These are phyloP conservation scores for Arctia plantaginis DNA, from an alignment of 2,888 invertebrate species.

Conservation along the genomic window DNA sequence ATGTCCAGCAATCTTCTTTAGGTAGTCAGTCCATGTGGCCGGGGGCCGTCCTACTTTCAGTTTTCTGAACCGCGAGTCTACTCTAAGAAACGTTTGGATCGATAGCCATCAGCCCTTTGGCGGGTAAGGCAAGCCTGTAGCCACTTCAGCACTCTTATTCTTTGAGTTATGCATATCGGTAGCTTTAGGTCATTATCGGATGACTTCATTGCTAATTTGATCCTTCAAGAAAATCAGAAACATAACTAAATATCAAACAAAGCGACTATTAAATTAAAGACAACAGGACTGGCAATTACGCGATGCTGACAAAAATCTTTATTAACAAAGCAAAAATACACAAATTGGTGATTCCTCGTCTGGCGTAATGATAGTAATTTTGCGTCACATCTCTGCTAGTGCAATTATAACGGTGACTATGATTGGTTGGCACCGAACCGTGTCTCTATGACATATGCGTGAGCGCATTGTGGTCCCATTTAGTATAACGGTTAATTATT, in stretches of 20 bases:
- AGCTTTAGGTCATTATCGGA: too few species aligned
- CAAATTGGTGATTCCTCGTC: slow-evolving; percentile 29
- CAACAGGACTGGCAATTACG: too few species aligned
- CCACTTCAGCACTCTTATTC: background rate
- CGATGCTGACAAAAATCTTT: slow-evolving; percentile 25
- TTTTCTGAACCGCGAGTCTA: background rate
- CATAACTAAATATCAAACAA: background rate
- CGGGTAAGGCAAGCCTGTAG: background rate
- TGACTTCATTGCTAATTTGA: too few species aligned
- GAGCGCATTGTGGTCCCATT: slow-evolving; percentile 38
- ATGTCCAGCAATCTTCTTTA: too few species aligned
- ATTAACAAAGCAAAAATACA: slow-evolving; percentile 24
- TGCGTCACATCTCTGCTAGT: slow-evolving; percentile 50
- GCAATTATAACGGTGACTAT: slow-evolving; percentile 65
- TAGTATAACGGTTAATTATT: slow-evolving; percentile 65
- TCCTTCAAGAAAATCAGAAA: background rate
- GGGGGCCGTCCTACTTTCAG: too few species aligned
- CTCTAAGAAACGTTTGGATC: background rate
- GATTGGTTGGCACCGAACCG: slow-evolving; percentile 61
- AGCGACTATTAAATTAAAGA: background rate
- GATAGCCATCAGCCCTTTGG: background rate
- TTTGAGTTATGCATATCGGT: too few species aligned
- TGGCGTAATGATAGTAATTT: slow-evolving; percentile 49
- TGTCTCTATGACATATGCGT: slow-evolving; percentile 69
- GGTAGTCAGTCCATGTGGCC: too few species aligned